Percentiles rank a stretch among this genome's conserved stretches.
Conservation (phyloP, 2,888 invertebrate genomes). For the Pterostichus niger region DNA sequence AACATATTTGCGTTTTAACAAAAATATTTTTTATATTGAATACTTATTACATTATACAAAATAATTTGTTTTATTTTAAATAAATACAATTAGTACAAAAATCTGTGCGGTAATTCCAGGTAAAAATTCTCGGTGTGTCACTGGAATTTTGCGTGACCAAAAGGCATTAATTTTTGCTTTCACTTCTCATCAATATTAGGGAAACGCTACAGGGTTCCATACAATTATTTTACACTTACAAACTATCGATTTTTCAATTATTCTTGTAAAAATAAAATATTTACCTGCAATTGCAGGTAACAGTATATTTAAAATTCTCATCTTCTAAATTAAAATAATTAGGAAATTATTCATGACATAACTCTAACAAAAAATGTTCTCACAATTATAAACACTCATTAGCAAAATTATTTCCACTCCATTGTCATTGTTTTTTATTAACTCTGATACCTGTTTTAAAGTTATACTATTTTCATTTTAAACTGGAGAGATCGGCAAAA, state of each 20-base stretch:
- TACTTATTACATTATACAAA: no score
- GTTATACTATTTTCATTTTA: no score
- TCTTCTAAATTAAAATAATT: background rate
- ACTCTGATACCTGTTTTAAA: no score
- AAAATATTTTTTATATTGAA: no score
- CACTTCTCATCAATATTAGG: constrained; percentile 9
- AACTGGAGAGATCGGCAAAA: no score
- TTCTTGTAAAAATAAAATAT: no score
- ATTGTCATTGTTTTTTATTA: background rate
- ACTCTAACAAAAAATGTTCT: background rate
- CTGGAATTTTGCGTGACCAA: constrained; percentile 25
- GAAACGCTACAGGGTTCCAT: background rate
- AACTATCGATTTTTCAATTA: constrained; percentile 7
- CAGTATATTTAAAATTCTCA: background rate
- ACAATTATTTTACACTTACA: constrained; percentile 15
- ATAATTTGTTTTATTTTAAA: background rate
- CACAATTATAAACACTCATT: background rate
- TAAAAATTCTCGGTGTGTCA: background rate
- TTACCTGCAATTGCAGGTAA: no score
- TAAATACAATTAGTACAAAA: background rate
- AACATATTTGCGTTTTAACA: no score
- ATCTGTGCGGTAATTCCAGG: background rate
- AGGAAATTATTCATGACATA: background rate
- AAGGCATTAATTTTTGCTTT: constrained; percentile 1
- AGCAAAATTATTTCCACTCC: background rate